Evolutionary conservation across 2,888 invertebrate species (phyloP), one percentile per base, ranked within the genome.

Genomic region (Cephus nigrinus): DNA sequence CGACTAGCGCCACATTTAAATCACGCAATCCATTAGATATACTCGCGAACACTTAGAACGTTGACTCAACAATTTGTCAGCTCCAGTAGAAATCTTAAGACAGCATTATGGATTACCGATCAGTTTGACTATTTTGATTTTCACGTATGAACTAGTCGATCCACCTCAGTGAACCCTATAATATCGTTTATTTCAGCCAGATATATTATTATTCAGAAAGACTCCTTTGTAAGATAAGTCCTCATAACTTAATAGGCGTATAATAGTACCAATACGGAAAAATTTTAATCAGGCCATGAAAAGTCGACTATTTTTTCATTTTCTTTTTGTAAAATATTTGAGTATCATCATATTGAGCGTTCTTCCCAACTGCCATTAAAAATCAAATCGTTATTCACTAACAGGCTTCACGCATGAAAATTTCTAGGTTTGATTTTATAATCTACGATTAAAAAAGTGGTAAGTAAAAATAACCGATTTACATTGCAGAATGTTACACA

Each of bases 401-500:
- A 55, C 55, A 55, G 23, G 23, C 55, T 23, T 55, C 23, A 55
- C 23, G 23, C 9, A 23, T 55, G 23, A 40, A 55, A 55, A 55
- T 55, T 55, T 23, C 23, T 9, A 23, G 23, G 9, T 23, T 23
- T 23, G 55, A 55, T 55, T 55, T 23, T 55, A 55, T 55, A 55
- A 55, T 9, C 5, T 55, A 23, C 0, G 9, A 9, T 55, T 55
- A 5, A 55, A 55, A 55, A 55, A 15, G 15, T 55, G 2, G 23
- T 23, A 55, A 23, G 23, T 55, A 55, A 23, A 55, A 23, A 55
- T 55, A 23, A 9, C 9, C 23, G 5, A 40, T 55, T 55, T 55
- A 23, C 9, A 23, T 55, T 55, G 55, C 15, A 55, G 5, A 55
- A 55, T 23, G 23, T 88, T 83, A 90, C 74, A 88, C 86, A 81